Base-by-base conservation (phyloP, 2,113 vertebrate species). In the Menidia beryllina region DNA sequence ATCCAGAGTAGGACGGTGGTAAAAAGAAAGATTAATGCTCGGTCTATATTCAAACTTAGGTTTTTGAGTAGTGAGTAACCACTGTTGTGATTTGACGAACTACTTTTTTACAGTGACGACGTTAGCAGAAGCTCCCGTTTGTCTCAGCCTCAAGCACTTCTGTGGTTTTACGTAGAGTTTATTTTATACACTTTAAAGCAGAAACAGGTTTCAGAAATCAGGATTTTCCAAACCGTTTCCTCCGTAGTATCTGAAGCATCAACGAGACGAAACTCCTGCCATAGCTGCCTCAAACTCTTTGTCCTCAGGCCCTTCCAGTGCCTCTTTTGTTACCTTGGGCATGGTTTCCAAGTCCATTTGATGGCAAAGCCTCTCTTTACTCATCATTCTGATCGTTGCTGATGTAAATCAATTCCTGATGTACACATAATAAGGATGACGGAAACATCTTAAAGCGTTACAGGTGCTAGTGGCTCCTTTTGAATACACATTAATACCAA, bases 261-360 rank as follows among this genome's bases (percentile, higher is more conserved):
- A 48, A 56, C 5, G n/a, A 36, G 39, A 36, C 25, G 27, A 69
- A 65, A 41, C 45, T 64, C 69, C 65, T 62, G 58, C 73, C 43
- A 54, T 3, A 69, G 73, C 26, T 66, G 45, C 64, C 56, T 80
- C 58, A 38, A 54, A 24, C 54, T 20, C 23, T 67, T 47, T 47
- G 41, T 72, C 69, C 85, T 89, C 84, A 86, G 85, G 82, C 85
- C 10, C 24, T 34, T 58, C 63, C 75, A 77, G 86, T 88, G 86
- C 88, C 85, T 91, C 82, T 51, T 27, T 58, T 5, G 14, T 65
- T 77, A 83, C 69, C 60, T 57, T 78, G 61, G 17, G 38, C 79
- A 27, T 66, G 69, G 63, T 67, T 77, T 76, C 77, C 55, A 0
- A n/a, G 24, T 74, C 69, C 65, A 49, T 67, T 70, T 52, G 64